Evolutionary conservation across 2,797 vertebrate genomes (phyloP), one percentile per base, ranked within the genome.

Genomic region (Coregonus suidteri): DNA sequence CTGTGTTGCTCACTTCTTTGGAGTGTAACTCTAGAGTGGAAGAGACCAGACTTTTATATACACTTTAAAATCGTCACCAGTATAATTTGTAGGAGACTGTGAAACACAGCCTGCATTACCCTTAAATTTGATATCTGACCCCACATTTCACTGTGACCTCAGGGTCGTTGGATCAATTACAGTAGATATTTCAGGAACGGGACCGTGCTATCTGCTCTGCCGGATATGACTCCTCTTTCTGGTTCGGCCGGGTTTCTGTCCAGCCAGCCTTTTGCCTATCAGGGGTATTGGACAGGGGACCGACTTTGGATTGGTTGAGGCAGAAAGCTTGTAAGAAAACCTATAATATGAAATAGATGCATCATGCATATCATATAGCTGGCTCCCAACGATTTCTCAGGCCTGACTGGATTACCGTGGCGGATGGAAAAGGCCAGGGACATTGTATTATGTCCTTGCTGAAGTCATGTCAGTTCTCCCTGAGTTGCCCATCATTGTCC

Each of bases 371-470:
- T 86, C 76, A 82, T 85, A 71, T 79, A 79, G 76, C 82, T 77
- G 25, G 53, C 75, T 80, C 34, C 79, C 84, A 3, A 84, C 79
- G 41, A 82, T 81, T 83, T 75, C 65, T 13, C 20, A n/a, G 52
- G 81, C 88, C 77, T 86, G 77, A 84, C 51, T 14, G 73, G 75
- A 81, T 81, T 75, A 59, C 76, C 37, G 66, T 7, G 18, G 76
- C n/a, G 2, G 77, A 69, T 68, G 68, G 41, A 77, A 93, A 93
- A 93, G 90, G 92, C 81, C 91, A 92, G 18, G 74, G 73, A 56
- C 1, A 83, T 90, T 92, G 80, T 93, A 91, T 89, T 84, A 77
- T 93, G 88, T 87, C 87, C 80, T 70, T 34, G 71, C 82, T 88
- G 81, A 88, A 86, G 84, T 77, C 77, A 53, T 77, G 84, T 86